Base-by-base conservation (phyloP, 1,140 invertebrate species). In the Daktulosphaira vitifoliae region DNA sequence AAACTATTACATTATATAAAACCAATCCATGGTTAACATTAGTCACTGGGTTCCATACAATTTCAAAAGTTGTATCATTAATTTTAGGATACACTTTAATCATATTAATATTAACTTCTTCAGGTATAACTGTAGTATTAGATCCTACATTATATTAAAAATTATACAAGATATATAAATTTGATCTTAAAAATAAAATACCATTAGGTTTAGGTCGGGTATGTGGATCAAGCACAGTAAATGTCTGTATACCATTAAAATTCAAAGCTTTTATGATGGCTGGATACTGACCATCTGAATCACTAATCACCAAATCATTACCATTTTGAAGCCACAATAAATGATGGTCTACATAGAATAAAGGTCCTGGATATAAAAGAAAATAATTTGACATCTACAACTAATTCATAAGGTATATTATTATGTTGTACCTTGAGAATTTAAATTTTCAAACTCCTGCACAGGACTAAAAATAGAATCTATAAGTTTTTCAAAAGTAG, bases 271-370 rank as follows among this genome's bases (percentile, higher is more conserved):
- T 82, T 4, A 93, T 79, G 7, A 82, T 76, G 1, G 89, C 89
- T 3, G 86, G 83, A 71, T 89, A 87, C 68, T 83, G 81, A 7
- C 88, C 88, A 20, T 77, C 76, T 8, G 88, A 73, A 75, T 92
- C 88, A n/a, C 86, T 86, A 15, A 92, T 84, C 1, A 89, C 81
- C 0, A 88, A 84, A 52, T 84, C 81, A 25, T 81, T 79, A n/a
- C 84, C 80, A 62, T 89, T 84, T 72, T 87, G 83, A 1, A 91
- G 77, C 89, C 89, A 92, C 37, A 92, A 79, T 11, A 93, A 74
- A 9, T 86, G 81, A 53, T 85, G 82, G 69, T 85, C 86, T 71
- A 89, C 89, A 73, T 89, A 90, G 56, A 62, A 62, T 62, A 62
- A 62, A 62, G 56, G 56, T 62, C 56, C 56, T 62, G 56, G 42